These are phyloP conservation scores for Brachionus paranguensis DNA, from an alignment of 1,140 invertebrate genomes.

Conservation along the genomic window DNA sequence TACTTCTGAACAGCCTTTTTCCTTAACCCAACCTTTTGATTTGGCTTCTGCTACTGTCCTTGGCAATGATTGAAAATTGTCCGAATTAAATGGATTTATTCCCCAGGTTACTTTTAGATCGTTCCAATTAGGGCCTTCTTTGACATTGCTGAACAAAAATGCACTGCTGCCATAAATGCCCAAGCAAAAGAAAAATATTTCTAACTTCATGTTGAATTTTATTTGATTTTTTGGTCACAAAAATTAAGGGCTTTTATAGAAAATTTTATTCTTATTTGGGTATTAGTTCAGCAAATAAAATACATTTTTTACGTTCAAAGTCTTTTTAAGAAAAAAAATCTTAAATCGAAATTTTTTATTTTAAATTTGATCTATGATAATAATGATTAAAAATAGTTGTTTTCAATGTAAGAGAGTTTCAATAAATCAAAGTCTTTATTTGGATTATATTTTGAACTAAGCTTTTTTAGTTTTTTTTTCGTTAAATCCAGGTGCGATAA, in stretches of 20 bases:
- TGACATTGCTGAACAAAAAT: not conserved
- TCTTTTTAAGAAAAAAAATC: not conserved
- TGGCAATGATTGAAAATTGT: slow-evolving; percentile 12
- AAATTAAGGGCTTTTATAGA: not conserved
- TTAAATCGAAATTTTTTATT: not conserved
- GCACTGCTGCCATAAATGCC: not conserved
- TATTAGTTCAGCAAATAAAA: not conserved
- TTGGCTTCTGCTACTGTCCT: not conserved
- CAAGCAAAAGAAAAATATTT: not conserved
- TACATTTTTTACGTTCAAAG: not conserved
- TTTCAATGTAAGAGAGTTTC: not conserved
- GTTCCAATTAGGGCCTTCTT: slow-evolving; percentile 26
- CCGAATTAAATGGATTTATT: slow-evolving; percentile 33
- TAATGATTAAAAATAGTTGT: not conserved
- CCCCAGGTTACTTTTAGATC: slow-evolving; percentile 39
- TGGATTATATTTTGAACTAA: too few species aligned
- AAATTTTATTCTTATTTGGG: not conserved
- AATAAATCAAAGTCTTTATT: not conserved
- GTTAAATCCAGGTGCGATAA: too few species aligned
- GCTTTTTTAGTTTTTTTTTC: too few species aligned
- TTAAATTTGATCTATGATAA: not conserved
- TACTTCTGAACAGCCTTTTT: slow-evolving; percentile 39
- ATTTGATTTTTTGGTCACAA: not conserved
- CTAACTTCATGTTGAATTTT: not conserved
- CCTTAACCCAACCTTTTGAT: not conserved